phyloP scores from a whole-genome alignment of 2,797 vertebrate species.

The Poecilia velifera region DNA sequence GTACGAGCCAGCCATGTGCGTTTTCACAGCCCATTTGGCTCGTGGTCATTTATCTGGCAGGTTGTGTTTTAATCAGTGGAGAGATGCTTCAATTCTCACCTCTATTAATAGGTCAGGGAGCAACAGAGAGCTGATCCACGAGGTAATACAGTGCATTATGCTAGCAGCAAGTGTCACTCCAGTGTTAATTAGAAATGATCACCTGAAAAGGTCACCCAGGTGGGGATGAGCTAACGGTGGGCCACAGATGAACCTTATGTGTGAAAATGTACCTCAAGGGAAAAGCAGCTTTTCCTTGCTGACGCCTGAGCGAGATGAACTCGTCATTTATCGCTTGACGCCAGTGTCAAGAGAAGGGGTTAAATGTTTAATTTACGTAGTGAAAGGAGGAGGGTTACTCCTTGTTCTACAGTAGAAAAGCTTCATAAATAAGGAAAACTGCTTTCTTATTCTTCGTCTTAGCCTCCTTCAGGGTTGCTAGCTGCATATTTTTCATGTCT shows the following conservation, averaged over 20 bases:
- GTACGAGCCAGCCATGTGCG: not conserved
- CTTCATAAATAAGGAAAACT: conserved; percentile 5
- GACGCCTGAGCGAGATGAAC: conserved; percentile 13
- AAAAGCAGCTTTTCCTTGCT: conserved; percentile 23
- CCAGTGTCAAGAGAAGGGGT: conserved; percentile 19
- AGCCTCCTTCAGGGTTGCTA: not conserved
- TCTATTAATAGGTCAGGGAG: conserved; percentile 61
- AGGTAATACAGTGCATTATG: conserved; percentile 43
- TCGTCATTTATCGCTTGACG: conserved; percentile 10
- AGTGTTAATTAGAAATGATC: conserved; percentile 55
- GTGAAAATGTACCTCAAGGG: conserved; percentile 26
- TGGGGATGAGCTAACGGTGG: conserved; percentile 20
- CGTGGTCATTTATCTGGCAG: conserved; percentile 33
- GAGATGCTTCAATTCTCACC: conserved; percentile 56
- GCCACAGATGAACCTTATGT: conserved; percentile 17
- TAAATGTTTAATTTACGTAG: conserved; percentile 33
- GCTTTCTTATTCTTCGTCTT: not conserved
- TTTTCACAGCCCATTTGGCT: conserved; percentile 35
- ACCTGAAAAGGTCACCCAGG: conserved; percentile 57
- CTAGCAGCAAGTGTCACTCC: conserved; percentile 29
- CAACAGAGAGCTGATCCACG: conserved; percentile 21
- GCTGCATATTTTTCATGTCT: not conserved
- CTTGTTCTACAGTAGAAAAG: conserved; percentile 6
- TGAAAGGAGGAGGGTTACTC: conserved; percentile 15
- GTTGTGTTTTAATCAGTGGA: conserved; percentile 57